Evolutionary conservation across 2,888 invertebrate species (phyloP).

Genomic region (Hetaerina titia): DNA sequence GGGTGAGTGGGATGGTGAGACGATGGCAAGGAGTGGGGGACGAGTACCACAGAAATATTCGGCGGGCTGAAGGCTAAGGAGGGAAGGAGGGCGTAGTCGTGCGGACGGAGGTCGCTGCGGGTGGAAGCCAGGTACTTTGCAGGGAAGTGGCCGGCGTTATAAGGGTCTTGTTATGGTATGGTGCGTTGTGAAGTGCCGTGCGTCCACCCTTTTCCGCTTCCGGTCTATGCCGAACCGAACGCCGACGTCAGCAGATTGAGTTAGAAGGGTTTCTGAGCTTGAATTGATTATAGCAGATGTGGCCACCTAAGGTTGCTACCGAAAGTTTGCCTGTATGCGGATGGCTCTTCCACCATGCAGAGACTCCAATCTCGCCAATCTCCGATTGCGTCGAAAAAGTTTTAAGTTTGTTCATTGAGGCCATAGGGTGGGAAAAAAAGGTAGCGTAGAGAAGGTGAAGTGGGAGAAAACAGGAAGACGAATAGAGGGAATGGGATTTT

Average conservation of each 20-base stretch:
- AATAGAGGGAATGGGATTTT: not conserved
- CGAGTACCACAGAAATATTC: too few relatives aligned
- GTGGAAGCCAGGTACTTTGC: not conserved
- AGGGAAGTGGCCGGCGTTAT: not conserved
- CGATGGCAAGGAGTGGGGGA: not conserved
- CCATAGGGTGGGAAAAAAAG: not conserved
- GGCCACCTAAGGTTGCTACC: not conserved
- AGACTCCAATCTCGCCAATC: not conserved
- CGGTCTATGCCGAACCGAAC: not conserved
- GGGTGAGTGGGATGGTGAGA: too few relatives aligned
- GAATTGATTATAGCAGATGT: conserved; percentile 54
- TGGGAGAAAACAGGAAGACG: not conserved
- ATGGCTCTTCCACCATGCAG: not conserved
- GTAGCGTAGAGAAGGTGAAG: not conserved
- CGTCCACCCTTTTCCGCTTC: not conserved
- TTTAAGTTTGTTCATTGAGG: not conserved
- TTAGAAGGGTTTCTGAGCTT: conserved; percentile 21
- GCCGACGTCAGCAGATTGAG: conserved; percentile 44
- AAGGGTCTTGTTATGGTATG: not conserved
- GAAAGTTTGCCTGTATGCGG: not conserved
- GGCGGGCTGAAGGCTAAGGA: not conserved
- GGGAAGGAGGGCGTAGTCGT: not conserved
- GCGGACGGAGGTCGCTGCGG: not conserved
- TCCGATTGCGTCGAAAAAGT: not conserved
- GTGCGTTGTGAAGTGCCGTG: not conserved